Evolutionary conservation across 2,888 invertebrate species (phyloP), one percentile per base, ranked within the genome.

Genomic region (Spatulosminthurus flaviceps): DNA sequence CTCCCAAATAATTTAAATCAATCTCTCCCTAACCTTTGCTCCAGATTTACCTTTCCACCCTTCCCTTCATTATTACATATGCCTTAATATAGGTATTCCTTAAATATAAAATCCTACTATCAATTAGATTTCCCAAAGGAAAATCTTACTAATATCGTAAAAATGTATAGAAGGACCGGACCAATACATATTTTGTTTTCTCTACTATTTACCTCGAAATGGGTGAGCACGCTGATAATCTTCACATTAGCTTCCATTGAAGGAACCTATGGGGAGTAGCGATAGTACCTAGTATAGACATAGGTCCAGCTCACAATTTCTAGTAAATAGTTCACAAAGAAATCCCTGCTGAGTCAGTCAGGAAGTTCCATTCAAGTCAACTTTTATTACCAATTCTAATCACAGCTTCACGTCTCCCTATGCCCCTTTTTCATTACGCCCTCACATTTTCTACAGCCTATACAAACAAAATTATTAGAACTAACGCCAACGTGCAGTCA

Each of bases 331-430:
- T 74, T 26, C 29, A 29, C 61, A 74, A 74, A 34, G 61, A 74
- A 34, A 19, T 61, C 26, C 74, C 74, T 61, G 74, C 74, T 74
- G 74, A 74, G 74, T 61, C 34, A 61, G 61, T 61, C 61, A 74
- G 74, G 74, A 74, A 74, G 74, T 74, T 64, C 64, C 74, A 74
- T 70, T 74, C 75, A 76, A 76, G 41, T 41, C 42, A 67, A 41
- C 61, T 76, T 76, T 76, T 76, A 76, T 67, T 43, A 76, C 66
- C 67, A 76, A 67, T 76, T 22, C 67, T 29, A 34, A 66, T 76
- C 76, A 76, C 76, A 76, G 76, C 76, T 42, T 76, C 67, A 75
- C 61, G 61, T 51, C 64, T 64, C 64, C n/a, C 64, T 22, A 1
- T 64, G 24, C 64, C 11, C 24, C 64, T 64, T 64, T 64, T 24